Conservation (phyloP, 2,113 vertebrate genomes). For the Xenopus tropicalis region UCB_Xtro_10.0 CM004452.2:40907501-40908000, state of each 20-base stretch:
- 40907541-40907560: too few species aligned
- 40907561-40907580: too few species aligned
- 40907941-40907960: not conserved
- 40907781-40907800: constrained; percentile 42
- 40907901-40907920: constrained; percentile 32
- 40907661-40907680: not conserved
- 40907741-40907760: constrained; percentile 30
- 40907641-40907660: too few species aligned
- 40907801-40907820: constrained; percentile 37
- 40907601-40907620: too few species aligned
- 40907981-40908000: not conserved
- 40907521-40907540: too few species aligned
- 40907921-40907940: not conserved
- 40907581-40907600: too few species aligned
- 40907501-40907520: too few species aligned
- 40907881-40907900: constrained; percentile 12
- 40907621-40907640: too few species aligned
- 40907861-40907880: constrained; percentile 17
- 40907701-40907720: constrained; percentile 19
- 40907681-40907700: not conserved
- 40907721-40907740: constrained; percentile 26
- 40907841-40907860: constrained; percentile 44
- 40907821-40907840: constrained; percentile 41
- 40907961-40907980: not conserved
- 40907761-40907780: constrained; percentile 40